Conservation (phyloP, 2,113 vertebrate genomes). For the Myotis brandtii region DNA sequence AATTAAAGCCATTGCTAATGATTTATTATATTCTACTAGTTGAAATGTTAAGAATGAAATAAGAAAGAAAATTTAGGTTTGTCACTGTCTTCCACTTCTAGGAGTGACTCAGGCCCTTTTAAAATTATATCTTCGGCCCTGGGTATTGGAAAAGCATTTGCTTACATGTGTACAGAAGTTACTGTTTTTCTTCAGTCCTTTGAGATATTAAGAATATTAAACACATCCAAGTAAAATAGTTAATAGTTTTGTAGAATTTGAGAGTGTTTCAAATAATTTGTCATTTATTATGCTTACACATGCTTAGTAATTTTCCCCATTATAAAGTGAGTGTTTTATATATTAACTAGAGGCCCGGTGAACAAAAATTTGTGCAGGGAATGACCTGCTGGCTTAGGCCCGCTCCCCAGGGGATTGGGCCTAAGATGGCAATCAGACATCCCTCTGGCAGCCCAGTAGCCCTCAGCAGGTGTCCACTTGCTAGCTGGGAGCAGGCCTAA, state of each 20-base stretch:
- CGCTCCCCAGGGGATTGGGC: too few relatives aligned
- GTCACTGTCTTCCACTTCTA: not conserved
- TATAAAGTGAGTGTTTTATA: not conserved
- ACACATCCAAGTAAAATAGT: not conserved
- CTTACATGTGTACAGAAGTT: not conserved
- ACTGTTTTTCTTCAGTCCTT: not conserved
- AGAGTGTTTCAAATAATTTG: not conserved
- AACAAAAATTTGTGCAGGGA: too few relatives aligned
- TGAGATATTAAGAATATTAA: not conserved
- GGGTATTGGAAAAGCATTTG: not conserved
- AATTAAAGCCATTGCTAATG: not conserved
- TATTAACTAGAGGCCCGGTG: not conserved
- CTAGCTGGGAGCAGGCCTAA: too few relatives aligned
- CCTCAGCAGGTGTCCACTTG: too few relatives aligned
- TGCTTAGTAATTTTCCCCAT: not conserved
- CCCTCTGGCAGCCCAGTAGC: too few relatives aligned
- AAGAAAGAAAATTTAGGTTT: not conserved
- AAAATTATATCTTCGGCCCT: not conserved
- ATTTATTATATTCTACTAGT: not conserved
- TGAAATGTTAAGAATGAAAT: not conserved
- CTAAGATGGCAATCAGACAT: too few relatives aligned
- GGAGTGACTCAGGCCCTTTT: not conserved
- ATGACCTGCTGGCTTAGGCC: too few relatives aligned
- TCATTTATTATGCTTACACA: not conserved
- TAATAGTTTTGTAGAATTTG: not conserved